These are phyloP conservation scores for Porites rus DNA, from an alignment of 92 coral and sea anemone species.

Conservation along the genomic window DNA sequence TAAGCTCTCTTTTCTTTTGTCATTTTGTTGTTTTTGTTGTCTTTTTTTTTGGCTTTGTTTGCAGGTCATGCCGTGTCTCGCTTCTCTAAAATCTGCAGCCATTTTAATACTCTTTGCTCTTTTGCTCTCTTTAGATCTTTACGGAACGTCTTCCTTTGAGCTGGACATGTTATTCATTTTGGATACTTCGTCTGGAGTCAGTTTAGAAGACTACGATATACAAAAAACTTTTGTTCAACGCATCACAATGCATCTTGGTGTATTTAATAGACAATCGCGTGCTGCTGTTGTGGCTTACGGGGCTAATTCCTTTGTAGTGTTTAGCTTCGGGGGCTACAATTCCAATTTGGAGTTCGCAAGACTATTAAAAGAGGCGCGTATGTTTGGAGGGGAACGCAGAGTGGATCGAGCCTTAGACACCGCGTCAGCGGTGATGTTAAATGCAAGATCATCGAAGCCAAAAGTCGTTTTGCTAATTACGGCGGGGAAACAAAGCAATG, in stretches of 20 bases:
- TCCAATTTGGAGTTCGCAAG: constrained; percentile 36
- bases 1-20: too few species aligned
- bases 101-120: too few species aligned
- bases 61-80: too few species aligned
- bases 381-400: constrained; percentile 59
- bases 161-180: constrained; percentile 59
- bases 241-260: constrained; percentile 58
- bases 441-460: constrained; percentile 47
- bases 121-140: constrained; percentile 13
- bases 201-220: constrained; percentile 45
- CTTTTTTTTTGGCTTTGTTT: too few species aligned
- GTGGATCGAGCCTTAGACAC: constrained; percentile 62
- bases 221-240: constrained; percentile 64
- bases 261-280: constrained; percentile 61
- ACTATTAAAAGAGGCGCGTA: constrained; percentile 48
- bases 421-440: constrained; percentile 45
- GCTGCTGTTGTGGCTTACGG: constrained; percentile 76
- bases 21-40: too few species aligned
- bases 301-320: constrained; percentile 35
- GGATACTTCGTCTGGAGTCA: constrained; percentile 61
- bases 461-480: constrained; percentile 52
- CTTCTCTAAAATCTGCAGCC: too few species aligned
- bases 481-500: constrained; percentile 59
- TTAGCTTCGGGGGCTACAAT: constrained; percentile 52
- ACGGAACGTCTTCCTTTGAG: constrained; percentile 29